Evolutionary conservation across 2,113 vertebrate genomes (phyloP).

Genomic region (Hemicordylus capensis): DNA sequence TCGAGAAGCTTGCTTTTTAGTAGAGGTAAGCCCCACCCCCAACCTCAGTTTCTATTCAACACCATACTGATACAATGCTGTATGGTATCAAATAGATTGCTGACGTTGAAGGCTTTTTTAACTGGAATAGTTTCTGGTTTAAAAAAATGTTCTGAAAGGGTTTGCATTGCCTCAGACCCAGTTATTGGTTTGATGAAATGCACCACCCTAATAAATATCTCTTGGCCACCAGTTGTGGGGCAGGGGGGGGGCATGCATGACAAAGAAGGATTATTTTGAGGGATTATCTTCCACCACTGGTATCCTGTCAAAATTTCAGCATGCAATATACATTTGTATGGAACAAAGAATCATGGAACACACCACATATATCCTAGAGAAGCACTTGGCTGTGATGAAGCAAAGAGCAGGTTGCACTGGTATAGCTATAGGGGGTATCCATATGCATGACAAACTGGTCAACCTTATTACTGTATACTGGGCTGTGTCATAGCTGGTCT

Average conservation of each 20-base stretch:
- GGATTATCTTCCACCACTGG: neutral
- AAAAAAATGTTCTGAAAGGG: too few relatives aligned
- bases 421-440: neutral
- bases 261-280: neutral
- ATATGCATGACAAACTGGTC: neutral
- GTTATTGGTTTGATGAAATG: too few relatives aligned
- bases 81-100: too few relatives aligned
- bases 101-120: too few relatives aligned
- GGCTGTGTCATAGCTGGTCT: neutral
- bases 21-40: too few relatives aligned
- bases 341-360: neutral
- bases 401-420: neutral
- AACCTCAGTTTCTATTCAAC: too few relatives aligned
- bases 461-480: neutral
- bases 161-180: too few relatives aligned
- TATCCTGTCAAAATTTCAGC: neutral
- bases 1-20: too few relatives aligned
- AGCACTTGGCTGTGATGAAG: neutral
- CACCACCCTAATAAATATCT: too few relatives aligned
- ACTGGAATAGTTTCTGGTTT: too few relatives aligned
- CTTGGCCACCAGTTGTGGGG: neutral
- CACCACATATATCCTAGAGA: neutral
- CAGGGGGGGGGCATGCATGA: neutral
- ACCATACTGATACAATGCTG: too few relatives aligned
- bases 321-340: neutral